Conservation (phyloP, 2,797 vertebrate genomes). For the Sebastiscus tertius region DNA sequence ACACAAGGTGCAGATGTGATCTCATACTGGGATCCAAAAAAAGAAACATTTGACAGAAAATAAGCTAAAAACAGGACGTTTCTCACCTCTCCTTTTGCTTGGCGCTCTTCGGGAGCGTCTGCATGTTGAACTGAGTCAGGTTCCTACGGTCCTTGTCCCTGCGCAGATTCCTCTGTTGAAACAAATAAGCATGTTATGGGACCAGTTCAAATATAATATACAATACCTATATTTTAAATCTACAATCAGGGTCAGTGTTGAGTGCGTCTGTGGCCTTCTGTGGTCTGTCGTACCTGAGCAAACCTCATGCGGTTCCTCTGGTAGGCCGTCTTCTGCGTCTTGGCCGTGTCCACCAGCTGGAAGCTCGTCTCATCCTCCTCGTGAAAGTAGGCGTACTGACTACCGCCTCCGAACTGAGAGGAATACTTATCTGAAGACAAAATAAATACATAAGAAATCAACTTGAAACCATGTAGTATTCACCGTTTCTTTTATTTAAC, state of each 20-base stretch:
- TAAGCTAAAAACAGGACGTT: too few relatives aligned
- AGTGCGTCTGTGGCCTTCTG: background rate
- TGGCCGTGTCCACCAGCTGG: conserved; percentile 96
- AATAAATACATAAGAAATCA: background rate
- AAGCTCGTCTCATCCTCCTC: conserved; percentile 98
- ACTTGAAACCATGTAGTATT: background rate
- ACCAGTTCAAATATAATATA: accelerated
- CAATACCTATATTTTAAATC: accelerated
- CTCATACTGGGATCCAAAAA: background rate
- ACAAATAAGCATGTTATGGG: background rate
- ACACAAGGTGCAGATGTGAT: too few relatives aligned
- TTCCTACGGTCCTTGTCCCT: conserved; percentile 97
- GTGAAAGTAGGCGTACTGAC: conserved; percentile 97
- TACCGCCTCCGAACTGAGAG: conserved; percentile 97
- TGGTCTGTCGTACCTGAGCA: conserved; percentile 88
- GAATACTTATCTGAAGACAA: conserved; percentile 93
- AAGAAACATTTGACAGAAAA: background rate
- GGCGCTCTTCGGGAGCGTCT: conserved; percentile 97
- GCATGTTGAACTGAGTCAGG: conserved; percentile 96
- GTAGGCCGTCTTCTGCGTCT: conserved; percentile 97
- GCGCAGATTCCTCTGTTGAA: conserved; percentile 91
- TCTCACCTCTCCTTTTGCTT: conserved; percentile 98
- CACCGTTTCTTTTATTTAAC: background rate
- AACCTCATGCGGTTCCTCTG: conserved; percentile 99
- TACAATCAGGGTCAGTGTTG: background rate